A percentile compares a stretch with the other conserved stretches of the same genome.
Conservation (phyloP, 2,797 vertebrate species). For the Acanthopagrus latus region DNA sequence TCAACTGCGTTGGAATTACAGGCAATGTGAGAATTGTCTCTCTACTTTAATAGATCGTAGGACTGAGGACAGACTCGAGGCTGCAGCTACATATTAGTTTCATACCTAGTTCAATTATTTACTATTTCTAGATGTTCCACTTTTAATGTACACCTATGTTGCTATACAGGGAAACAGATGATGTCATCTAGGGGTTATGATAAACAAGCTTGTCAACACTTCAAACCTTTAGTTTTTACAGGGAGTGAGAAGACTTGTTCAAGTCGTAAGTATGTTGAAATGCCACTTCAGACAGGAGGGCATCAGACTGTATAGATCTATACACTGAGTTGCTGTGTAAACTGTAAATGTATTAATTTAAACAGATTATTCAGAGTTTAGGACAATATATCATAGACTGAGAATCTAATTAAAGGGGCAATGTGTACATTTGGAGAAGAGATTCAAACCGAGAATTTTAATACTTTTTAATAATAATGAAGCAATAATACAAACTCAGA, state of each 20-base stretch:
- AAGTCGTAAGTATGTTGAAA: neutral
- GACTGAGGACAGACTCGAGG: constrained; percentile 20
- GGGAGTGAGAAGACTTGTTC: neutral
- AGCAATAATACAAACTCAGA: no score
- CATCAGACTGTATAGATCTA: constrained; percentile 3
- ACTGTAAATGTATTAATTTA: neutral
- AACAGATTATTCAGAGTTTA: neutral
- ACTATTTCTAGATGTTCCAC: constrained; percentile 15
- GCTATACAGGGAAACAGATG: constrained; percentile 3
- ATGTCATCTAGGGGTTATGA: constrained; percentile 25
- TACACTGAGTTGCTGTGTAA: neutral
- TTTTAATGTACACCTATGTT: constrained; percentile 14
- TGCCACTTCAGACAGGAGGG: constrained; percentile 5
- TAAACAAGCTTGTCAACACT: constrained; percentile 1
- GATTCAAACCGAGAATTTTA: no score
- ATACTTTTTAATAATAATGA: no score
- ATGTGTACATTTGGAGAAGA: no score
- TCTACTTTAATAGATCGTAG: constrained; percentile 28
- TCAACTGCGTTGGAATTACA: constrained; percentile 39
- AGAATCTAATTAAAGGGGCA: constrained; percentile 6
- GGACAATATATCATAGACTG: neutral
- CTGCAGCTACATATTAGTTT: constrained; percentile 24
- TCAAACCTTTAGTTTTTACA: constrained; percentile 8
- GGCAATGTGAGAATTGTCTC: constrained; percentile 25
- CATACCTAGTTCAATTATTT: constrained; percentile 14